Evolutionary conservation across 2,113 vertebrate genomes (phyloP).

Genomic region (Motacilla tschutschensis): DNA sequence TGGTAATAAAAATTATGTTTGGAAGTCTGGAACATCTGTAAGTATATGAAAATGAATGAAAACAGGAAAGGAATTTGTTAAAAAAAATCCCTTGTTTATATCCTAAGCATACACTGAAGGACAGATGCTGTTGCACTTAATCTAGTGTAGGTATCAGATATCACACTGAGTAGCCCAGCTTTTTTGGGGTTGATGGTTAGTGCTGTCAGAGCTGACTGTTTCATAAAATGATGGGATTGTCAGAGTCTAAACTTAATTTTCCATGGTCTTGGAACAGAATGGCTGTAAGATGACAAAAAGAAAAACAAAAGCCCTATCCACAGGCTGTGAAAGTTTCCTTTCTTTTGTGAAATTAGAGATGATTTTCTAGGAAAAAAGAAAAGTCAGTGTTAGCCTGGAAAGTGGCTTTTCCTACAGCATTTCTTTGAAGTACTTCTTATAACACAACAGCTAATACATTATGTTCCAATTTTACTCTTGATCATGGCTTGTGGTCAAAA

Average conservation of each 20-base stretch:
- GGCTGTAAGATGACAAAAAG: neutral
- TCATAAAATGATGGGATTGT: conserved; percentile 30
- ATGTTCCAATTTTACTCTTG: neutral
- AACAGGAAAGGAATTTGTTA: neutral
- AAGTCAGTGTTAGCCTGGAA: neutral
- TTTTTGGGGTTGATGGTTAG: neutral
- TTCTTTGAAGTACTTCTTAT: neutral
- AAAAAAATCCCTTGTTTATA: neutral
- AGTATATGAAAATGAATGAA: neutral
- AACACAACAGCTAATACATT: neutral
- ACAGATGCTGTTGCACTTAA: neutral
- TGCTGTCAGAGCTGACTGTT: conserved; percentile 5
- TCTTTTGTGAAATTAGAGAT: neutral
- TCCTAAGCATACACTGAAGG: neutral
- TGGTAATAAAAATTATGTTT: neutral
- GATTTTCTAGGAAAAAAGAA: neutral
- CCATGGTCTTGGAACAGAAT: neutral
- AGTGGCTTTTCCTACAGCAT: neutral
- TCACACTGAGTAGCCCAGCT: neutral
- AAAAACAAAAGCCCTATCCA: neutral
- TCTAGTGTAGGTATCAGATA: neutral
- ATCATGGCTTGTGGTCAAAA: neutral
- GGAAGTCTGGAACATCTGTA: neutral
- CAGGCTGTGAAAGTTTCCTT: neutral
- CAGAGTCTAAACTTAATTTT: conserved; percentile 42